Base-by-base conservation (phyloP, 2,888 invertebrate genomes). In the Chalcosyrphus nemorum region DNA sequence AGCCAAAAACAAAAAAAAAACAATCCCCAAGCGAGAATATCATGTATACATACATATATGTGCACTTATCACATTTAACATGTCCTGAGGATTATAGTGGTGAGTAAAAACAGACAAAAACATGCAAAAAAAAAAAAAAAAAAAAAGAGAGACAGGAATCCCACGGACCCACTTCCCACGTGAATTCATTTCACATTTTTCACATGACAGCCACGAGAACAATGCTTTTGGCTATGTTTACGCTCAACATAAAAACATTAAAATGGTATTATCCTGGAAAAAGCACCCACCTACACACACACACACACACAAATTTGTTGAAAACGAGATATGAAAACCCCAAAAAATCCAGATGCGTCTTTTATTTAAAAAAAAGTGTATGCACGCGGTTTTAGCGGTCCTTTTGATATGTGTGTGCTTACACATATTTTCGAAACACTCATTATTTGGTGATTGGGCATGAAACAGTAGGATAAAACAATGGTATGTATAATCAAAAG, bases 21-120 rank as follows among this genome's bases (percentile, higher is more conserved):
- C 52, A 47, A n/a, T 66, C 57, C 68, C 68, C 56, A 52, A 47
- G 50, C 43, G 54, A 68, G 63, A 52, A 80, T 57, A 68, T 61
- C 66, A 74, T 68, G 41, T 68, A 78, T 63, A 80, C 75, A 59
- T 68, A 78, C 63, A 74, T 75, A 45, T 82, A 29, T 63, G 47
- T 78, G 72, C 65, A 80, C 84, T 84, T 84, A 84, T 80, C 84
- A 80, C 63, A 84, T 84, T 84, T 80, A 80, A 80, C 80, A 80
- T 84, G 80, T 74, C 80, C 84, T 38, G 65, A 35, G 80, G 84
- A 84, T 84, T 80, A 84, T 75, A 75, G 80, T 80, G 84, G 80
- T 52, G 45, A 80, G 57, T 72, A 74, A 57, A 45, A 47, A 54
- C 32, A 56, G 6, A n/a, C 15, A n/a, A 68, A 56, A 54, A 59